Conservation (phyloP, 2,113 vertebrate species). For the Cyprinodon variegatus region DNA sequence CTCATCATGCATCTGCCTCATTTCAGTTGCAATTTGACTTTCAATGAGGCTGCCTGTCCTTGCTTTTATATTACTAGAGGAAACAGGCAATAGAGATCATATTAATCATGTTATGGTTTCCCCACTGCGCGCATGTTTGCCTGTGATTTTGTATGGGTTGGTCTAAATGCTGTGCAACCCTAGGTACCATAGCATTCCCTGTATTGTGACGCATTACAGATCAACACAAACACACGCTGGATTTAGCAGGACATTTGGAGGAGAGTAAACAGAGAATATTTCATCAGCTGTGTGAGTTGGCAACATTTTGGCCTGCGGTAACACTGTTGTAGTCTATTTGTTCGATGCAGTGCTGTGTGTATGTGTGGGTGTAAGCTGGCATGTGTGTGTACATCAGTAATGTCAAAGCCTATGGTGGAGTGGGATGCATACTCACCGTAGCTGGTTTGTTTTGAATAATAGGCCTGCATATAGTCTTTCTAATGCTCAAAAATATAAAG, state of each 20-base stretch:
- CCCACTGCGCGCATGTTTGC: slow-evolving; percentile 21
- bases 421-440: slow-evolving; percentile 55
- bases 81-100: slow-evolving; percentile 46
- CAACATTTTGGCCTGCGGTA: slow-evolving; percentile 67
- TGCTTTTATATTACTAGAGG: slow-evolving; percentile 51
- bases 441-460: slow-evolving; percentile 61
- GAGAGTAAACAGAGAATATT: slow-evolving; percentile 76
- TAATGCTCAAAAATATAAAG: slow-evolving; percentile 39
- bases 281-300: slow-evolving; percentile 77
- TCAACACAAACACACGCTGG: slow-evolving; percentile 44
- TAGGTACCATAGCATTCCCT: slow-evolving; percentile 27
- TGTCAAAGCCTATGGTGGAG: slow-evolving; percentile 40
- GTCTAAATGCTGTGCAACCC: slow-evolving; percentile 49
- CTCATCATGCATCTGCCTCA: no score
- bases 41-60: slow-evolving; percentile 43
- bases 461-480: slow-evolving; percentile 20
- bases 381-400: slow-evolving; percentile 10
- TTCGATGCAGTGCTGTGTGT: slow-evolving; percentile 47
- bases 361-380: slow-evolving; percentile 28
- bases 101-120: slow-evolving; percentile 47
- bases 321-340: slow-evolving; percentile 70
- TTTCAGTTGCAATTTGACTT: not conserved
- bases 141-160: slow-evolving; percentile 45
- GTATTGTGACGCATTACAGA: slow-evolving; percentile 43
- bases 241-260: slow-evolving; percentile 74